Percentiles rank a stretch among this genome's conserved stretches.
These are phyloP conservation scores for Pangasius mekongensis DNA, from an alignment of 2,797 vertebrate species.

Conservation along the genomic window DNA sequence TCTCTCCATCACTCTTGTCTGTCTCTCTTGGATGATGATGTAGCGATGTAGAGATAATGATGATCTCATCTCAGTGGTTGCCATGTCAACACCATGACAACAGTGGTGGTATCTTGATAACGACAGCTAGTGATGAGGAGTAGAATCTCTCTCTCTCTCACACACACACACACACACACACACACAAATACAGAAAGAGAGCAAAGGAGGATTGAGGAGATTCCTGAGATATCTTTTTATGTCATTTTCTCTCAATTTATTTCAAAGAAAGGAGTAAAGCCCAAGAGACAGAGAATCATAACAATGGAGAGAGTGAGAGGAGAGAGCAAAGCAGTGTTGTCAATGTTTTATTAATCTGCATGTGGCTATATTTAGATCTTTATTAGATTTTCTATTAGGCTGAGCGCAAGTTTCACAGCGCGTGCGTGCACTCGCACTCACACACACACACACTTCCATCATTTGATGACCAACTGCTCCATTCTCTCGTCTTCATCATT, in stretches of 20 bases:
- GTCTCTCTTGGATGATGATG: neutral
- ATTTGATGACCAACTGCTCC: neutral
- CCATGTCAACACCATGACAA: constrained; percentile 71
- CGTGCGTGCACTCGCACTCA: neutral
- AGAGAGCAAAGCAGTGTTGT: neutral
- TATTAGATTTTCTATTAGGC: constrained; percentile 32
- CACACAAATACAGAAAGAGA: neutral
- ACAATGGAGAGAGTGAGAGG: neutral
- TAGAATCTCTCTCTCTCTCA: neutral
- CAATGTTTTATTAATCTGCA: constrained; percentile 49
- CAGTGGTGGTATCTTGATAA: constrained; percentile 64
- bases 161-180: neutral
- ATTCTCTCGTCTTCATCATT: neutral
- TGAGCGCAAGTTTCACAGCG: neutral
- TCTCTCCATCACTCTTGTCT: neutral
- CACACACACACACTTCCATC: neutral
- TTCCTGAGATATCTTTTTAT: neutral
- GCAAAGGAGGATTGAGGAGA: neutral
- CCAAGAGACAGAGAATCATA: neutral
- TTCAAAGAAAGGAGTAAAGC: neutral
- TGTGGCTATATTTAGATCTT: constrained; percentile 40
- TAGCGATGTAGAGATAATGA: constrained; percentile 16
- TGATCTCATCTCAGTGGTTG: constrained; percentile 64
- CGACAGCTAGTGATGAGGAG: neutral
- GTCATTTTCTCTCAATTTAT: neutral